These are phyloP conservation scores for Drosophila baimaii DNA, from an alignment of 1,140 invertebrate genomes.

Conservation along the genomic window DNA sequence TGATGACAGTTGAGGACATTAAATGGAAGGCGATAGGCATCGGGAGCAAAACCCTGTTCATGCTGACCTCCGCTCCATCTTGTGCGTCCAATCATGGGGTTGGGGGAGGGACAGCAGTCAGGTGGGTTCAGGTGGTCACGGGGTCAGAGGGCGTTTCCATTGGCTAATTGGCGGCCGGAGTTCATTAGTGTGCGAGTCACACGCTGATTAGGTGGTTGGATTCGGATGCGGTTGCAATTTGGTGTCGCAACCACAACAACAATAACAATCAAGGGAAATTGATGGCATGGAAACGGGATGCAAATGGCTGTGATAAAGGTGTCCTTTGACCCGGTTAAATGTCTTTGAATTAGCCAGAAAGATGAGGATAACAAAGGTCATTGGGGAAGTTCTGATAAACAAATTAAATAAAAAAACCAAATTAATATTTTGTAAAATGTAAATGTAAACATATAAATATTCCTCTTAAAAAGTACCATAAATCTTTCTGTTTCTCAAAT, in stretches of 20 bases:
- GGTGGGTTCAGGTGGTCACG: background rate
- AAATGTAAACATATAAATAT: too few species aligned
- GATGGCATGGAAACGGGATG: constrained; percentile 25
- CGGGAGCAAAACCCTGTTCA: background rate
- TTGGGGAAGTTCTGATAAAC: too few species aligned
- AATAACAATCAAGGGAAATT: constrained; percentile 38
- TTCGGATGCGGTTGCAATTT: constrained; percentile 55
- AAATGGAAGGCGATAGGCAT: constrained; percentile 3
- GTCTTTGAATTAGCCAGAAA: constrained; percentile 9
- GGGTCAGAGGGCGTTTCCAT: constrained; percentile 12
- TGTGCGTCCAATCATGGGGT: constrained; percentile 17
- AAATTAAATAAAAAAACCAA: too few species aligned
- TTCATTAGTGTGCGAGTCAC: constrained; percentile 58
- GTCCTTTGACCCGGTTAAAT: constrained; percentile 20
- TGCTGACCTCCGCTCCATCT: constrained; percentile 11
- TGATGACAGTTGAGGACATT: constrained; percentile 28
- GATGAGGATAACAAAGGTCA: background rate
- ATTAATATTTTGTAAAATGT: too few species aligned
- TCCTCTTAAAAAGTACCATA: too few species aligned
- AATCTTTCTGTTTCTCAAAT: too few species aligned
- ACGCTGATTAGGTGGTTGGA: constrained; percentile 55
- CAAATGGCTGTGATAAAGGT: constrained; percentile 14
- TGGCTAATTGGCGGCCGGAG: constrained; percentile 58
- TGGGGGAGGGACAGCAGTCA: too few species aligned
- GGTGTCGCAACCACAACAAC: constrained; percentile 55